Evolutionary conservation across 2,888 invertebrate species (phyloP).

Genomic region (Zygogramma bicolorata): DNA sequence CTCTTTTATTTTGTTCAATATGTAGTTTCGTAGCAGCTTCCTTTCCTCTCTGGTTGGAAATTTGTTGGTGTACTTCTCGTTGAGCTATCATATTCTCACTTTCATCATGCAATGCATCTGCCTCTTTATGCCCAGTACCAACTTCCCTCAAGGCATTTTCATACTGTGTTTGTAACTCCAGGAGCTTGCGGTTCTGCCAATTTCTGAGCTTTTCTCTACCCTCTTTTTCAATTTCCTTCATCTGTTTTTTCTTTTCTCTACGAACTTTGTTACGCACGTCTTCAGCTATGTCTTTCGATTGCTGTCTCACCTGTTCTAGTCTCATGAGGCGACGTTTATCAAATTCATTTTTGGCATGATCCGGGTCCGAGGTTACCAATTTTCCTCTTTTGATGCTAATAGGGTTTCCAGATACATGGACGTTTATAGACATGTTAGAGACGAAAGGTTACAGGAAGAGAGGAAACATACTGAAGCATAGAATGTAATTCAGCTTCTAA

Average conservation of each 20-base stretch:
- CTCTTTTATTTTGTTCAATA: conserved; percentile 54
- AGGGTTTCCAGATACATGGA: conserved; percentile 72
- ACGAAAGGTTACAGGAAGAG: neutral
- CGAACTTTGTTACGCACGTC: conserved; percentile 70
- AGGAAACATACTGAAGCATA: neutral
- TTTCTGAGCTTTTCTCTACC: conserved; percentile 69
- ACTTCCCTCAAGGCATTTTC: conserved; percentile 68
- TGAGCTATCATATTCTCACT: conserved; percentile 50
- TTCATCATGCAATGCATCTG: conserved; percentile 64
- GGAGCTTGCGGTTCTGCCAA: conserved; percentile 68
- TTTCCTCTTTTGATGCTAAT: conserved; percentile 67
- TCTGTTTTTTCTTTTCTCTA: conserved; percentile 68
- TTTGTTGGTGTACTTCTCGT: conserved; percentile 40
- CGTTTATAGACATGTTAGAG: conserved; percentile 71
- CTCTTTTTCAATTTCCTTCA: conserved; percentile 67
- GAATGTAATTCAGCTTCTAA: neutral
- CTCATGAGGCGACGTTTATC: conserved; percentile 72
- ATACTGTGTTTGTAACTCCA: conserved; percentile 69
- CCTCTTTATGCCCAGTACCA: conserved; percentile 68
- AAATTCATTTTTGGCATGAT: conserved; percentile 70
- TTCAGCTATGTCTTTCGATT: conserved; percentile 73
- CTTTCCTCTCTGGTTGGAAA: conserved; percentile 65
- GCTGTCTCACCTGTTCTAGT: conserved; percentile 75
- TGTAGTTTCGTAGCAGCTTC: conserved; percentile 63
- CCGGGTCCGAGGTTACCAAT: conserved; percentile 69